Conservation (phyloP, 1,140 invertebrate genomes). For the Anoplolepis gracilipes region DNA sequence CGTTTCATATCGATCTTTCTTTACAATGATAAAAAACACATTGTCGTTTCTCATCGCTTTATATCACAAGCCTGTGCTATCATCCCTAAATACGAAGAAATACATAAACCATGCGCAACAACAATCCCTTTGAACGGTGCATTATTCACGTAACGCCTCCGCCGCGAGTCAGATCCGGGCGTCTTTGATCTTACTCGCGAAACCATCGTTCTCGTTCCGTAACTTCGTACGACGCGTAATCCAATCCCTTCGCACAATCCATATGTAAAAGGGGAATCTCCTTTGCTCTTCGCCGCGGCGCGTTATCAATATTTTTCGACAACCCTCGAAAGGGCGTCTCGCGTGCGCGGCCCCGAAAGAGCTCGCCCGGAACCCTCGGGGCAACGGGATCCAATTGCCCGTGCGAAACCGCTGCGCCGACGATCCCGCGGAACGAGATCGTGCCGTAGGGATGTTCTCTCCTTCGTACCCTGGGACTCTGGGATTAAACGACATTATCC, state of each 20-base stretch:
- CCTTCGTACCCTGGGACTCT: constrained; percentile 64
- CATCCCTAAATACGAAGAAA: neutral
- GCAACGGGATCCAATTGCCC: constrained; percentile 46
- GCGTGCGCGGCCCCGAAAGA: neutral
- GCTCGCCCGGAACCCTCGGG: constrained; percentile 13
- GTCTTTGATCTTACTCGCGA: constrained; percentile 52
- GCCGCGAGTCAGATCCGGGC: neutral
- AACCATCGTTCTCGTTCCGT: constrained; percentile 13
- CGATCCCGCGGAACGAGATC: constrained; percentile 54
- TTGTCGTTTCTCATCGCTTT: constrained; percentile 12
- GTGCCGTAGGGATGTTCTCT: constrained; percentile 48
- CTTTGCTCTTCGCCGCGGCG: constrained; percentile 9
- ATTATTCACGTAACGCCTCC: constrained; percentile 45
- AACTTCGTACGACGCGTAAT: constrained; percentile 33
- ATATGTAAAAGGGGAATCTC: constrained; percentile 52
- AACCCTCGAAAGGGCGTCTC: constrained; percentile 12
- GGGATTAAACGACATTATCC: constrained; percentile 79
- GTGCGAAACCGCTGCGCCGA: constrained; percentile 37
- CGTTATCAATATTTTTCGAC: constrained; percentile 60
- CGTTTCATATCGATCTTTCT: neutral
- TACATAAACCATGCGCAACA: neutral
- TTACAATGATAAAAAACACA: neutral
- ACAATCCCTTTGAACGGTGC: constrained; percentile 29
- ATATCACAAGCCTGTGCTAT: neutral
- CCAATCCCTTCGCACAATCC: constrained; percentile 42